phyloP scores from a whole-genome alignment of 2,113 vertebrate species.

The Callospermophilus lateralis region DNA sequence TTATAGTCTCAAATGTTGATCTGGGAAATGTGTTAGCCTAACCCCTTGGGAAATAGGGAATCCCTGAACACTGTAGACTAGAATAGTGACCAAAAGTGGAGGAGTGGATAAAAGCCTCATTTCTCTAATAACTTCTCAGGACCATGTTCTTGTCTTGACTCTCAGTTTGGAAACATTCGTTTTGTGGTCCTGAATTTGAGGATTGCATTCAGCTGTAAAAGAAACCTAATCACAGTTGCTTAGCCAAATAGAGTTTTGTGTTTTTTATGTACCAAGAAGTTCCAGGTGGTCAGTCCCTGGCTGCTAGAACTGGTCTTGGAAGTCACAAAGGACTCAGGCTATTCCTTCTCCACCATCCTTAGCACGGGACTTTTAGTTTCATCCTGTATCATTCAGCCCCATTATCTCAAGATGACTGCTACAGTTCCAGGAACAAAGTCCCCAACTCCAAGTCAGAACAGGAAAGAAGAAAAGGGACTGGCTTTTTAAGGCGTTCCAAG shows the following conservation, averaged over 20 bases:
- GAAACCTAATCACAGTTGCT: neutral
- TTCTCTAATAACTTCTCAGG: neutral
- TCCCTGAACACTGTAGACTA: neutral
- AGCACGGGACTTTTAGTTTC: neutral
- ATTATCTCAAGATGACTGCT: neutral
- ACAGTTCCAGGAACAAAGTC: neutral
- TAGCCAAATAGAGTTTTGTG: neutral
- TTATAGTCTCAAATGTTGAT: neutral
- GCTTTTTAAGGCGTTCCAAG: neutral
- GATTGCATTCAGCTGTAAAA: neutral
- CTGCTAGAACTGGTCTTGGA: neutral
- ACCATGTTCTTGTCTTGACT: neutral
- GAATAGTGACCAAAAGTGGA: neutral
- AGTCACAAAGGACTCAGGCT: neutral
- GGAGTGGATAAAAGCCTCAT: neutral
- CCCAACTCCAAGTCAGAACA: neutral
- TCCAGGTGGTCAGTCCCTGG: neutral
- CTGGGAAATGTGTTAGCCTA: neutral
- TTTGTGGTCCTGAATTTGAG: slow-evolving; percentile 4
- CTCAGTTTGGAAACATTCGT: neutral
- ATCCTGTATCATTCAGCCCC: neutral
- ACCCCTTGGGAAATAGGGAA: neutral
- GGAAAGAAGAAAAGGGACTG: neutral
- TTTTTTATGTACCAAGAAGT: neutral
- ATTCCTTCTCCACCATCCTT: neutral